A percentile compares a stretch with the other conserved stretches of the same genome.
phyloP scores from a whole-genome alignment of 92 coral and sea anemone genomes.

The Porites cylindrica region DNA sequence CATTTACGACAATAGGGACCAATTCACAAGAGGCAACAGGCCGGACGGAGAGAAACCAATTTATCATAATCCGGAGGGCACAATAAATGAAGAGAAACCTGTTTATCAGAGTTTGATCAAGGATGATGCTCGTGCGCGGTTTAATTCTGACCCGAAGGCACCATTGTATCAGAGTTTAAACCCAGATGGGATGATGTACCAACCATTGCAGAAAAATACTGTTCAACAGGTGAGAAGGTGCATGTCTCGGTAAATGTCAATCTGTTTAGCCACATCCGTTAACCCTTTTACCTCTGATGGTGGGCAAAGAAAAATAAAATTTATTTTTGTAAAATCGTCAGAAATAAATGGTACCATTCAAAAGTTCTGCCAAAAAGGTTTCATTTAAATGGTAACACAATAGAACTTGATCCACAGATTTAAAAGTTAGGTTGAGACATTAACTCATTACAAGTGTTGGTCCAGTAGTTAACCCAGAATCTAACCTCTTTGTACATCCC shows the following conservation, averaged over 20 bases:
- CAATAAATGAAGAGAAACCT: background rate
- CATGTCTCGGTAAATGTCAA: background rate
- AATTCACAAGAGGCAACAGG: background rate
- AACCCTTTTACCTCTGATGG: too few species aligned
- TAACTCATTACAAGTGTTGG: too few species aligned
- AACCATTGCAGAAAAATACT: constrained; percentile 6
- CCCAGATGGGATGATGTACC: constrained; percentile 25
- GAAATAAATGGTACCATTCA: too few species aligned
- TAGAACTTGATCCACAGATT: too few species aligned
- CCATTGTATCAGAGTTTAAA: constrained; percentile 28
- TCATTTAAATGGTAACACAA: too few species aligned
- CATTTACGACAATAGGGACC: background rate
- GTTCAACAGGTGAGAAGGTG: background rate
- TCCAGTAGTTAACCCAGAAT: too few species aligned
- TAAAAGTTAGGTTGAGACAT: too few species aligned
- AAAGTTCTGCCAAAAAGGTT: too few species aligned
- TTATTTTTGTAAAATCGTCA: too few species aligned
- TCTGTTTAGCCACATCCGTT: background rate
- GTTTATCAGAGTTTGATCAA: background rate
- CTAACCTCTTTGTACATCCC: too few species aligned
- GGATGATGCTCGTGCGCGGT: background rate
- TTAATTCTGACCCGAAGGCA: background rate
- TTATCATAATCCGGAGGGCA: background rate
- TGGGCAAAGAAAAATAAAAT: too few species aligned
- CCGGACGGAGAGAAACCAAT: constrained; percentile 15